These are phyloP conservation scores for Andricus quercusramuli DNA, from an alignment of 2,888 invertebrate species.

Conservation along the genomic window DNA sequence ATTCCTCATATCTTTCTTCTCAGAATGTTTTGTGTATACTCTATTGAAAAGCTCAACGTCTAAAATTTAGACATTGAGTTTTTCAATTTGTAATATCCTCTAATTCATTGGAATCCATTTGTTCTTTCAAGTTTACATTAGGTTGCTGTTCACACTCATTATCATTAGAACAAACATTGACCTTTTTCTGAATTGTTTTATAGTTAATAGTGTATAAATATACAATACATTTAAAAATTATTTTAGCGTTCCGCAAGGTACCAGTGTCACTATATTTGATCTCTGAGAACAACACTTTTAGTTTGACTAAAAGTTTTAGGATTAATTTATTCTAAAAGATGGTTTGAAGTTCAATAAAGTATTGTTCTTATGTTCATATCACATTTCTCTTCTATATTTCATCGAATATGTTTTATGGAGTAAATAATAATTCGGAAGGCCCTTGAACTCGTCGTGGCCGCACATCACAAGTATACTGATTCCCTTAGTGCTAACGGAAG, in stretches of 20 bases:
- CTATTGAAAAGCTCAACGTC: no score
- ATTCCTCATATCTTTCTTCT: not conserved
- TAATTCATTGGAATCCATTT: no score
- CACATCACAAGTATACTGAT: conserved; percentile 29
- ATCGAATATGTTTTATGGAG: not conserved
- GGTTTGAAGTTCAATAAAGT: not conserved
- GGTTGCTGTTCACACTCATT: not conserved
- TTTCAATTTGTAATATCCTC: not conserved
- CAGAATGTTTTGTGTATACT: no score
- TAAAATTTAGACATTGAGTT: no score
- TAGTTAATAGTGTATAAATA: no score
- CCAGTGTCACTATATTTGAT: no score
- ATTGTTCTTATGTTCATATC: not conserved
- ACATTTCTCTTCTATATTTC: not conserved
- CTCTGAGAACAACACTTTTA: not conserved
- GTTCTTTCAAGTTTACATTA: not conserved
- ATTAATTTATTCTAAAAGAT: not conserved
- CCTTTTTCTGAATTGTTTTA: not conserved
- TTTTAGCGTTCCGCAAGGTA: no score
- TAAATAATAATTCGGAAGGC: not conserved
- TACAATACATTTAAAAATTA: no score
- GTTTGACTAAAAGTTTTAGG: not conserved
- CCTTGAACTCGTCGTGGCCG: conserved; percentile 25
- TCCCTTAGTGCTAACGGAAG: conserved; percentile 28
- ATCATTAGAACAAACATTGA: not conserved